Base-by-base conservation (phyloP, 2,888 invertebrate genomes). In the Drosophila melanosoma region DNA sequence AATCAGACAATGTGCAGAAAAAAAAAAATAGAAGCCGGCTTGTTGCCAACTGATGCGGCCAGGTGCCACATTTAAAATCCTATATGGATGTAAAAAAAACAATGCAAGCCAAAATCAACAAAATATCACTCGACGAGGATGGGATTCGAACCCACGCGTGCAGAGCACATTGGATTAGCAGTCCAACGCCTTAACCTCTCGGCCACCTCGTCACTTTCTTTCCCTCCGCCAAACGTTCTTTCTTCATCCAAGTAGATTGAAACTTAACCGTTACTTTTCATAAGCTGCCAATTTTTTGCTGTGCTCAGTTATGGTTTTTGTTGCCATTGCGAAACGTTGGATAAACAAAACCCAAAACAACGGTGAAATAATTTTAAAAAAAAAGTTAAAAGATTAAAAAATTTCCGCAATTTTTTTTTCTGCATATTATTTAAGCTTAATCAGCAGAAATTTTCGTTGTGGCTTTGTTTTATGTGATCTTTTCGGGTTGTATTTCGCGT, bases 181-280 rank as follows among this genome's bases (percentile, higher is more conserved):
- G 96, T 96, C 96, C 95, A 96, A 95, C 96, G 95, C 96, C 96
- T 96, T 96, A 96, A 96, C 96, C 96, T 95, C 96, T 96, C 96
- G 96, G 96, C 95, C 96, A 96, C 96, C 96, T 96, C 96, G 96
- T 96, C 96, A 85, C 69, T 68, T 70, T 83, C 62, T 74, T 60
- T 32, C 1, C 2, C 1, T 0, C 4, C 36, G 38, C 5, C 62
- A 8, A 59, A 53, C 54, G 20, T 33, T 3, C 38, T 52, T 52
- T 45, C 48, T 77, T 81, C n/a, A 23, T 75, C 81, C 8, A 68
- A 17, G 17, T 42, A 12, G 15, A 0, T 49, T 11, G 17, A 35
- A 4, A 35, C 51, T 38, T 3, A 29, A 49, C 10, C 32, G 20
- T 67, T 51, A 20, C 11, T 64, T 45, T 49, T 33, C 10, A n/a